Conservation (phyloP, 2,888 invertebrate species). For the Scaptodrosophila latifasciaeformis region DNA sequence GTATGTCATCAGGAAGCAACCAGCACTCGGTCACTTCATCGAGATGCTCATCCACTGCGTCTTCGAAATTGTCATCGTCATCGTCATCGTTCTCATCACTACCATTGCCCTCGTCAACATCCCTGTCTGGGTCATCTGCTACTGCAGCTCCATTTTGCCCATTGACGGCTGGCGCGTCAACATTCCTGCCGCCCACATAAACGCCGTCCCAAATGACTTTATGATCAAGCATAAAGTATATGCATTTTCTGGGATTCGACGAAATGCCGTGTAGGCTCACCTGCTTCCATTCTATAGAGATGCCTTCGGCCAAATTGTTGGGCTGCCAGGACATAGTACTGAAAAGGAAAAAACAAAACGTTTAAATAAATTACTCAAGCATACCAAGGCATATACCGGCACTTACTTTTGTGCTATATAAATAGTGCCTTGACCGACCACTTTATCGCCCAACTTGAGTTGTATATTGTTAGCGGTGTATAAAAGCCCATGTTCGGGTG, state of each 20-base stretch:
- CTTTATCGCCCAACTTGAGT: slow-evolving; percentile 69
- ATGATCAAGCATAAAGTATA: slow-evolving; percentile 73
- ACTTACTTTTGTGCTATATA: slow-evolving; percentile 73
- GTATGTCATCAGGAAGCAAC: slow-evolving; percentile 81
- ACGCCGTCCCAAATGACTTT: slow-evolving; percentile 72
- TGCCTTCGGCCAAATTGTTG: slow-evolving; percentile 62
- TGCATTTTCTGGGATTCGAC: slow-evolving; percentile 67
- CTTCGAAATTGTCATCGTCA: slow-evolving; percentile 74
- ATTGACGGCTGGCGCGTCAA: slow-evolving; percentile 36
- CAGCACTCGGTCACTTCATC: slow-evolving; percentile 81
- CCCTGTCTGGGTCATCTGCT: slow-evolving; percentile 34
- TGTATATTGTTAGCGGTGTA: slow-evolving; percentile 68
- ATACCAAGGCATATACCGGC: not conserved
- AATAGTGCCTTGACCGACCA: slow-evolving; percentile 68
- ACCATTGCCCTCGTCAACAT: slow-evolving; percentile 61
- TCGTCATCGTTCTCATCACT: slow-evolving; percentile 65
- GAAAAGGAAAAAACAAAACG: slow-evolving; percentile 11
- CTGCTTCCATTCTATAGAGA: slow-evolving; percentile 73
- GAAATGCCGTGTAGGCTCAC: slow-evolving; percentile 73
- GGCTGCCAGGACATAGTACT: slow-evolving; percentile 73
- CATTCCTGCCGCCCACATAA: slow-evolving; percentile 46
- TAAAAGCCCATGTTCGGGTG: slow-evolving; percentile 69
- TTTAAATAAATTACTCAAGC: slow-evolving; percentile 7
- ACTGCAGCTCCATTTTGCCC: slow-evolving; percentile 47
- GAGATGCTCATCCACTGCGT: slow-evolving; percentile 73